Evolutionary conservation across 1,140 invertebrate species (phyloP).

Genomic region (Papilio machaon): DNA sequence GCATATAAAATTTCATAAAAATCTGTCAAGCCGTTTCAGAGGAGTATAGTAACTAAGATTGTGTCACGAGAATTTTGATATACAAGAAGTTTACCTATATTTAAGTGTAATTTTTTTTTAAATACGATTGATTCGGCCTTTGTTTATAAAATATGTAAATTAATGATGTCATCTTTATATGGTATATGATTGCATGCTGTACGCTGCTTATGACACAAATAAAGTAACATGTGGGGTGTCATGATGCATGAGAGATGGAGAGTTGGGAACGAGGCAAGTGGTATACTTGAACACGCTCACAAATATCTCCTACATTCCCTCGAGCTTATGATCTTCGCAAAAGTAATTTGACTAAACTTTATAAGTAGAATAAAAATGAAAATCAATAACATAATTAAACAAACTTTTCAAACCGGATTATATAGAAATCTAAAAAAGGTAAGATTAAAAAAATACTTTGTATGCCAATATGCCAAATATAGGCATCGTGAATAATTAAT

Average conservation of each 20-base stretch:
- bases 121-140: background rate
- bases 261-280: constrained; percentile 50
- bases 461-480: no score
- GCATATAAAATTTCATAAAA: no score
- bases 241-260: constrained; percentile 36
- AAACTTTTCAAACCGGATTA: no score
- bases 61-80: no score
- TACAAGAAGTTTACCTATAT: background rate
- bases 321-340: background rate
- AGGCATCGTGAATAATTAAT: no score
- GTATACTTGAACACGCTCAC: constrained; percentile 68
- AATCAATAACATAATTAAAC: no score
- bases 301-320: constrained; percentile 51
- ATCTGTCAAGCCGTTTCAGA: no score
- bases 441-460: no score
- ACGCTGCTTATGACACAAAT: background rate
- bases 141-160: background rate
- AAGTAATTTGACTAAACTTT: no score
- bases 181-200: background rate
- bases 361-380: no score
- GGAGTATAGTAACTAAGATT: no score
- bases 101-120: background rate
- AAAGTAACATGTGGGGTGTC: background rate
- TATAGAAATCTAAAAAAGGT: no score
- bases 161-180: background rate